phyloP scores from a whole-genome alignment of 2,797 vertebrate species.

The Xiphophorus birchmanni region DNA sequence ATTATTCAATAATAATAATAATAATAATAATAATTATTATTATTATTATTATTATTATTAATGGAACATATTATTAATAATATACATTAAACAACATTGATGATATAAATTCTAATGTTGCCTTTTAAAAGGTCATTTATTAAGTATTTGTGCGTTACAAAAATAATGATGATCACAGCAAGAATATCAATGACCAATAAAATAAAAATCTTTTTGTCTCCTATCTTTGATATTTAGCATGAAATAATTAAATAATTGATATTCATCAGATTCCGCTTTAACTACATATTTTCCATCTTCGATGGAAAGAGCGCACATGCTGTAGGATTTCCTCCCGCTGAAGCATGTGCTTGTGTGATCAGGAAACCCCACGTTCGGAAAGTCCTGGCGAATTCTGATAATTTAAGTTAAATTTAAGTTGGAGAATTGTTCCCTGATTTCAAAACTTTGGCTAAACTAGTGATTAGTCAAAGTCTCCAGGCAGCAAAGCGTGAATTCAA shows the following conservation, averaged over 20 bases:
- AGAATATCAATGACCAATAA: neutral
- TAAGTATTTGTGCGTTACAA: neutral
- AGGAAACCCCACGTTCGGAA: neutral
- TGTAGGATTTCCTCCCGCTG: neutral
- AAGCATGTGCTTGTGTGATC: neutral
- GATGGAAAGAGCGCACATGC: neutral
- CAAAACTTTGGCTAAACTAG: neutral
- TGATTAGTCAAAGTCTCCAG: neutral
- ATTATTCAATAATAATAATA: too few species aligned
- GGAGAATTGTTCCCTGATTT: neutral
- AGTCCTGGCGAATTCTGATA: too few species aligned
- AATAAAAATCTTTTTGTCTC: neutral
- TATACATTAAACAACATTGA: neutral
- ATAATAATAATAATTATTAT: too few species aligned
- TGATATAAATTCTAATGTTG: neutral
- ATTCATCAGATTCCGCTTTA: neutral
- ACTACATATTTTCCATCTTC: too few species aligned
- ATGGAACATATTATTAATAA: neutral
- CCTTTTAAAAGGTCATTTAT: neutral
- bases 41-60: too few species aligned
- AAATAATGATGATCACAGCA: neutral
- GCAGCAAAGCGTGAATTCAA: neutral
- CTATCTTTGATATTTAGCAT: neutral
- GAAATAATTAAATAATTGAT: neutral
- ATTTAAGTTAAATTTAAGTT: neutral